phyloP scores from a whole-genome alignment of 1,140 invertebrate species.

The Adelges cooleyi region DNA sequence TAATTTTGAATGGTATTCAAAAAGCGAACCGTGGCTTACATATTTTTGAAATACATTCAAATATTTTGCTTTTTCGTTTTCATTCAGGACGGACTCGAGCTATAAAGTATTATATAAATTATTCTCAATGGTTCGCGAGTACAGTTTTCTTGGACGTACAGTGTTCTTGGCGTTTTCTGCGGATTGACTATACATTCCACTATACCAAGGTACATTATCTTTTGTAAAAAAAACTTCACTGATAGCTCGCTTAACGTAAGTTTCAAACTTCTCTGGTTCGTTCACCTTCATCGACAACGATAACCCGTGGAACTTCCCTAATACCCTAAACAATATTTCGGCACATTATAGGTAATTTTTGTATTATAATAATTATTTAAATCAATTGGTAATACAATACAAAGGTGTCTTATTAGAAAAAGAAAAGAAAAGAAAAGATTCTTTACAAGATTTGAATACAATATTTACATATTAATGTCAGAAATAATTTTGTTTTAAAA shows the following conservation, averaged over 20 bases:
- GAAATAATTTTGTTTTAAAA: no score
- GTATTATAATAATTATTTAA: no score
- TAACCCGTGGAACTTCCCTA: slow-evolving; percentile 54
- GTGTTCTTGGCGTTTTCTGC: slow-evolving; percentile 52
- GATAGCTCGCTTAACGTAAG: slow-evolving; percentile 35
- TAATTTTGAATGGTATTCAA: slow-evolving; percentile 52
- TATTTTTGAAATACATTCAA: slow-evolving; percentile 48
- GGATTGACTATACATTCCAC: slow-evolving; percentile 52
- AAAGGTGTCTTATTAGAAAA: no score
- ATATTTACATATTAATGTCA: no score
- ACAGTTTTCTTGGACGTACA: slow-evolving; percentile 43
- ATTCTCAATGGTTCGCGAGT: no score
- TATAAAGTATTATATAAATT: slow-evolving; percentile 1
- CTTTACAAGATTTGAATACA: no score
- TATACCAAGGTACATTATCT: slow-evolving; percentile 56
- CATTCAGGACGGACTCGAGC: slow-evolving; percentile 44
- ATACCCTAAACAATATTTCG: no score
- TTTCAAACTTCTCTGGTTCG: slow-evolving; percentile 48
- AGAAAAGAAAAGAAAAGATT: no score
- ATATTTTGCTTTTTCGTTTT: slow-evolving; percentile 43
- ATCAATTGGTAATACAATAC: no score
- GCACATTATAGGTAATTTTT: no score
- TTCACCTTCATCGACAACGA: slow-evolving; percentile 50
- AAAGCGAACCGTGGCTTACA: slow-evolving; percentile 51
- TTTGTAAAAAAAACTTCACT: slow-evolving; percentile 49